phyloP scores from a whole-genome alignment of 2,888 invertebrate genomes.

The Marronus borbonicus region DNA sequence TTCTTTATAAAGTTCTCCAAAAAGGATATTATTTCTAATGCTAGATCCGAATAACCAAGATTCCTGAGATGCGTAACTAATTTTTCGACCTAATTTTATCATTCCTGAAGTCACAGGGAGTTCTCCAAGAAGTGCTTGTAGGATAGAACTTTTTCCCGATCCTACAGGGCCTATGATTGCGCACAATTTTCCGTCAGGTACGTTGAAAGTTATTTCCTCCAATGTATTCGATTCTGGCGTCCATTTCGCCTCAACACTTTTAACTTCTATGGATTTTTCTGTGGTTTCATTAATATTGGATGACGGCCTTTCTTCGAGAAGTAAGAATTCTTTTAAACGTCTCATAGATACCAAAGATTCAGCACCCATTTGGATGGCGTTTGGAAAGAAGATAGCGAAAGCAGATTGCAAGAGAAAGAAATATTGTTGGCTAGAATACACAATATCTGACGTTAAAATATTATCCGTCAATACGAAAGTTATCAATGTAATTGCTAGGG shows the following conservation, averaged over 20 bases:
- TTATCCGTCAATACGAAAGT: constrained; percentile 80
- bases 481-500: constrained; percentile 83
- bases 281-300: constrained; percentile 1
- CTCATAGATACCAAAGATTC: constrained; percentile 74
- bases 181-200: constrained; percentile 73
- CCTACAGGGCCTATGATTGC: constrained; percentile 95
- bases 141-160: constrained; percentile 79
- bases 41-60: constrained; percentile 77
- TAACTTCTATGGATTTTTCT: constrained; percentile 56
- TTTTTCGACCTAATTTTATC: constrained; percentile 71
- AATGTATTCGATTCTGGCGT: constrained; percentile 53
- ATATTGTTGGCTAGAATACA: constrained; percentile 68
- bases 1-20: constrained; percentile 73
- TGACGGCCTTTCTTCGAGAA: constrained; percentile 72
- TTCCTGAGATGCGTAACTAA: constrained; percentile 77
- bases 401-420: constrained; percentile 71
- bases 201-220: constrained; percentile 68
- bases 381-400: constrained; percentile 75
- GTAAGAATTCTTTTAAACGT: constrained; percentile 73
- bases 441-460: constrained; percentile 71
- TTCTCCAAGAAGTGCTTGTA: constrained; percentile 76
- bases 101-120: constrained; percentile 71
- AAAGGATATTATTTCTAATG: constrained; percentile 78
- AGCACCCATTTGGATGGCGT: constrained; percentile 74
- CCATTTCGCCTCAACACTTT: constrained; percentile 60